These are phyloP conservation scores for Dryas iulia DNA, from an alignment of 1,140 invertebrate species.

Conservation along the genomic window DNA sequence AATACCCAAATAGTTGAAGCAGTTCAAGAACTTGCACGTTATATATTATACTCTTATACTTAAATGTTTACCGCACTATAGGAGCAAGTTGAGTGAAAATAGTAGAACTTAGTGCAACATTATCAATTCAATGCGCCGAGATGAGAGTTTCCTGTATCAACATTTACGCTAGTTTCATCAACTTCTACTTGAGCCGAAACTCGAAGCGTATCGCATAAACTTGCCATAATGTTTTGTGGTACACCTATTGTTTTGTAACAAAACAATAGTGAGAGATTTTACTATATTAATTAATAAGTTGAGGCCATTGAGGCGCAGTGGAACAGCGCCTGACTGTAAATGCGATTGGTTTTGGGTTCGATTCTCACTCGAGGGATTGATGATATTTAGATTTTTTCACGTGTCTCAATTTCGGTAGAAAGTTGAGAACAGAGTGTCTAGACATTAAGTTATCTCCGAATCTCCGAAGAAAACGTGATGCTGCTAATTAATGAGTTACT, in stretches of 20 bases:
- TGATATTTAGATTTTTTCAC: too few species aligned
- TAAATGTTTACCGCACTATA: constrained; percentile 11
- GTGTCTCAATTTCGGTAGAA: too few species aligned
- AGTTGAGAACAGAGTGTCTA: too few species aligned
- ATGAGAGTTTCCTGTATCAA: constrained; percentile 44
- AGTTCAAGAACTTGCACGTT: background rate
- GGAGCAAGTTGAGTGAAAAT: constrained; percentile 12
- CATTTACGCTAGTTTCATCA: constrained; percentile 38
- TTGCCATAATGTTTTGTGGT: constrained; percentile 8
- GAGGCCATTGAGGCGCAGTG: too few species aligned
- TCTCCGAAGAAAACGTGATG: too few species aligned
- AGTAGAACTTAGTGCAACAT: constrained; percentile 24
- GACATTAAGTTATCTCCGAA: too few species aligned
- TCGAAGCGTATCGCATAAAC: constrained; percentile 19
- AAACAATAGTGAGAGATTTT: background rate
- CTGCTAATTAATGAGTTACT: too few species aligned
- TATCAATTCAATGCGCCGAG: constrained; percentile 46
- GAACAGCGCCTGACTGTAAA: too few species aligned
- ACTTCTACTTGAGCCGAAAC: constrained; percentile 41
- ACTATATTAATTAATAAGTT: background rate
- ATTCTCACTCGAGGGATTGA: too few species aligned
- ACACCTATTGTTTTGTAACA: background rate
- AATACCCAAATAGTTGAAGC: background rate
- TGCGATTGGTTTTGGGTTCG: too few species aligned
- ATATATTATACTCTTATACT: background rate